A percentile compares a stretch with the other conserved stretches of the same genome.
Conservation (phyloP, 2,113 vertebrate species). For the Cygnus buccinator region DNA sequence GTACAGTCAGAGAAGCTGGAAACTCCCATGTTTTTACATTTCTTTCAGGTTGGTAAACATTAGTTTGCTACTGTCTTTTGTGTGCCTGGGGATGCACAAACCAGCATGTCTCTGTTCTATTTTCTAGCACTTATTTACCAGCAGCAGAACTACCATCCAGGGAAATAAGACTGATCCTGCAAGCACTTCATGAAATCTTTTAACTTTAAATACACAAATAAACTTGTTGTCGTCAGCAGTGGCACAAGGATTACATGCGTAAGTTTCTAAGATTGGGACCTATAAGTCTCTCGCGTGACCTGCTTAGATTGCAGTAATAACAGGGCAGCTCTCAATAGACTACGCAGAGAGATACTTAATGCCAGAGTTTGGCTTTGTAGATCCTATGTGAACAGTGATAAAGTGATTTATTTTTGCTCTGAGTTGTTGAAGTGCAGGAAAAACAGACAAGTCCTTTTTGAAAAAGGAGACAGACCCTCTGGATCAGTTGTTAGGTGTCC, state of each 20-base stretch:
- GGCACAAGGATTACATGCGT: slow-evolving; percentile 51
- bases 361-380: neutral
- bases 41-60: slow-evolving; percentile 54
- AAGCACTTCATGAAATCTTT: slow-evolving; percentile 68
- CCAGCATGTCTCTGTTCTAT: slow-evolving; percentile 63
- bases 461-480: neutral
- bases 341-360: neutral
- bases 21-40: slow-evolving; percentile 34
- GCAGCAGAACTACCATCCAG: slow-evolving; percentile 55
- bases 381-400: neutral
- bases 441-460: neutral
- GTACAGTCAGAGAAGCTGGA: slow-evolving; percentile 29
- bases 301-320: slow-evolving; percentile 61
- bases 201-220: slow-evolving; percentile 67
- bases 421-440: neutral
- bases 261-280: slow-evolving; percentile 61
- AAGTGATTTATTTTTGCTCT: neutral
- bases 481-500: neutral
- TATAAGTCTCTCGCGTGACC: slow-evolving; percentile 43
- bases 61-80: slow-evolving; percentile 42
- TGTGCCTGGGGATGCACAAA: slow-evolving; percentile 61
- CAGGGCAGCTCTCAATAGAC: slow-evolving; percentile 22
- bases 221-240: slow-evolving; percentile 67
- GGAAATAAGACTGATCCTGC: slow-evolving; percentile 68
- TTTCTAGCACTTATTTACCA: slow-evolving; percentile 66